phyloP scores from a whole-genome alignment of 2,888 invertebrate genomes.

The Maniola hyperantus region DNA sequence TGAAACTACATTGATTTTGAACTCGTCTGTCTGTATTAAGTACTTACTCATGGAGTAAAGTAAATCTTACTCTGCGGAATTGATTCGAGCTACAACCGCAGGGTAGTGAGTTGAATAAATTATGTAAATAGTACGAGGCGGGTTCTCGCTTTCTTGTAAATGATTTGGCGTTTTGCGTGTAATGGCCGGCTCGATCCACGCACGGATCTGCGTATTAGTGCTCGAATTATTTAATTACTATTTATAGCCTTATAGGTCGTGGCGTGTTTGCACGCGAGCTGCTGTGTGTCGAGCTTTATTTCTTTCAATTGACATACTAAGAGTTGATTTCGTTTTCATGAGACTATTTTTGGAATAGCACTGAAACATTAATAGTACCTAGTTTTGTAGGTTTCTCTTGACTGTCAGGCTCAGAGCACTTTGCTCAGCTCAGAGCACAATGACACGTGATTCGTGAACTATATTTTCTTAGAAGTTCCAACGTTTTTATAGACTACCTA shows the following conservation, averaged over 20 bases:
- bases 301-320: conserved; percentile 6
- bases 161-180: conserved; percentile 75
- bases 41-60: too few relatives aligned
- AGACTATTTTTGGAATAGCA: neutral
- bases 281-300: conserved; percentile 26
- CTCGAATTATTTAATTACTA: conserved; percentile 75
- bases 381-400: too few relatives aligned
- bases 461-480: too few relatives aligned
- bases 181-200: conserved; percentile 64
- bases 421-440: too few relatives aligned
- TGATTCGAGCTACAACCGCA: conserved; percentile 44
- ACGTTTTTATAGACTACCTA: too few relatives aligned
- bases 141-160: conserved; percentile 79
- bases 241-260: conserved; percentile 55
- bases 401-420: too few relatives aligned
- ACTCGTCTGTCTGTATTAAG: neutral
- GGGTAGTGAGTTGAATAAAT: conserved; percentile 66
- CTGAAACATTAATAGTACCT: too few relatives aligned
- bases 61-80: neutral
- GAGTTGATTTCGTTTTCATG: neutral
- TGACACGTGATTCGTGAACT: too few relatives aligned
- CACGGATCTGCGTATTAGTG: conserved; percentile 57
- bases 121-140: conserved; percentile 77
- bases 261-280: conserved; percentile 54
- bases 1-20: neutral